Base-by-base conservation (phyloP, 2,888 invertebrate genomes). In the Trachelus tabidus region DNA sequence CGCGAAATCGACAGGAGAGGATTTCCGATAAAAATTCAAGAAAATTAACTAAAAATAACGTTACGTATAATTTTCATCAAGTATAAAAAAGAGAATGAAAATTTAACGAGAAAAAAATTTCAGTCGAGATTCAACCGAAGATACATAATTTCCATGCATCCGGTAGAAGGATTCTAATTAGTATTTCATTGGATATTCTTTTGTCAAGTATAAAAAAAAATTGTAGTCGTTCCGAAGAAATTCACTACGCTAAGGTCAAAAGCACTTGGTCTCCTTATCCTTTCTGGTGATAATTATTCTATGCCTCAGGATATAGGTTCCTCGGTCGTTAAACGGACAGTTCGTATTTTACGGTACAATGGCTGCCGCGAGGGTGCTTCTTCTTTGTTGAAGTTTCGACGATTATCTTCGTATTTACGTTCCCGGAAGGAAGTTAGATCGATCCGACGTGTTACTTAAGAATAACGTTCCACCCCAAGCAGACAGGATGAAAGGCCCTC, bases 271-370 rank as follows among this genome's bases (percentile, higher is more conserved):
- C 75, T 83, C 85, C 87, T 89, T 89, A 88, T 87, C 87, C 86
- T 85, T 85, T 87, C 86, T 87, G 87, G 87, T 88, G 88, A 89
- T 89, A 88, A 89, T 88, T 87, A 88, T 87, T 86, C 73, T 86
- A 83, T 85, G 40, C 23, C 81, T 83, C 76, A 80, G 84, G 83
- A 84, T 87, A 85, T 84, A 81, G 81, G 83, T 85, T 84, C 84
- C 82, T 85, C 80, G 84, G 84, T 82, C 84, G 81, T 82, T 81
- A 79, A 81, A 82, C 81, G 80, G 84, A 85, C 86, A 85, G 83
- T 80, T 12, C 12, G 11, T 31, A 15, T 33, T 30, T 31, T 68
- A 73, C 73, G 71, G 71, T 56, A 56, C 71, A 71, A 71, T 31
- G 71, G 71, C 71, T 33, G 71, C 40, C 40, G 40, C 23, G 40